These are phyloP conservation scores for Acanthosepion pharaonis DNA, from an alignment of 2,888 invertebrate species.

Conservation along the genomic window DNA sequence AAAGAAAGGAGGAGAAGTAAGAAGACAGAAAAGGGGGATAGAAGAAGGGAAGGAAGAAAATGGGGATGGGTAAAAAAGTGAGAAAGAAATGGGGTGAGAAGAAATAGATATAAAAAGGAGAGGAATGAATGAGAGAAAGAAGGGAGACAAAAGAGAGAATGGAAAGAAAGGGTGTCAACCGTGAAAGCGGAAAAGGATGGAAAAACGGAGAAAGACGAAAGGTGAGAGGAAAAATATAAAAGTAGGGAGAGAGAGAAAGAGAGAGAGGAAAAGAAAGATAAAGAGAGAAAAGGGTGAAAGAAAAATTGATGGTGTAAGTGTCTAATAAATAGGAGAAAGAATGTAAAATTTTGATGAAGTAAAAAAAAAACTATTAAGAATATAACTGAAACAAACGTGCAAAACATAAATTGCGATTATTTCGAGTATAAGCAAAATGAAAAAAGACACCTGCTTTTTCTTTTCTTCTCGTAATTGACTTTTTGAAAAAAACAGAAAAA, in stretches of 20 bases:
- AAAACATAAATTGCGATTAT: background rate
- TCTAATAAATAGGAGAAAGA: no score
- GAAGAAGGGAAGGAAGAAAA: background rate
- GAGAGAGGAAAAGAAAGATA: background rate
- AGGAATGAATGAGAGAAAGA: background rate
- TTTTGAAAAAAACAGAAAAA: constrained; percentile 4
- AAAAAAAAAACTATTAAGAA: background rate
- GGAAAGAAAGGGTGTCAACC: background rate
- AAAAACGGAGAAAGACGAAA: background rate
- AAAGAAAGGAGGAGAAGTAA: no score
- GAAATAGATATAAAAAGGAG: no score
- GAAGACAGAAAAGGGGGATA: background rate
- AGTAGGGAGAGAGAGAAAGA: background rate
- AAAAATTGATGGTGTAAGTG: background rate
- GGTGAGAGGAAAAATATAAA: background rate
- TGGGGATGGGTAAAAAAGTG: no score
- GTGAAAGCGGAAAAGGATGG: background rate
- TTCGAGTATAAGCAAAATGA: background rate
- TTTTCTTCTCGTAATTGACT: background rate
- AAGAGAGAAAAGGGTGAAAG: background rate
- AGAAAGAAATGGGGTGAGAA: no score
- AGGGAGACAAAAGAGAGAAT: background rate
- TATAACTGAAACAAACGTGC: no score
- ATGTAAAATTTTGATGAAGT: no score
- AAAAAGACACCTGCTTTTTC: no score